phyloP scores from a whole-genome alignment of 2,113 vertebrate genomes.

The Martes martes region DNA sequence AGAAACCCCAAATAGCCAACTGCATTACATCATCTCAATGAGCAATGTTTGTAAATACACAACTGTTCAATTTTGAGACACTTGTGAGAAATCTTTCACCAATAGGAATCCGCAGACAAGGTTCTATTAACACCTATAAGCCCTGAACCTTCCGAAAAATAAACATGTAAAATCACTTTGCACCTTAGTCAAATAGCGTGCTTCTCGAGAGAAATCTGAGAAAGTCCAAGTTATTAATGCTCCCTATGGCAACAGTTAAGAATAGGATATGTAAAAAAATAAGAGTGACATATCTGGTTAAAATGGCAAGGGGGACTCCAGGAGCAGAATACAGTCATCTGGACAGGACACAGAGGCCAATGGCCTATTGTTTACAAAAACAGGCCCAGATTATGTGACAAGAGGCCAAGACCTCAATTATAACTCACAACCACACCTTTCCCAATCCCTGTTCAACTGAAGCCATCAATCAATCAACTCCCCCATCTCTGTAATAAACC shows the following conservation, averaged over 20 bases:
- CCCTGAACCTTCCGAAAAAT: conserved; percentile 45
- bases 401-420: conserved; percentile 68
- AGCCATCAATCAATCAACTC: conserved; percentile 53
- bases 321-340: conserved; percentile 52
- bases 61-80: conserved; percentile 64
- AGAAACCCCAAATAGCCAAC: conserved; percentile 36
- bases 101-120: neutral
- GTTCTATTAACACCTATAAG: conserved; percentile 58
- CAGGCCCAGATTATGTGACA: conserved; percentile 57
- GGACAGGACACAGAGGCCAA: conserved; percentile 52
- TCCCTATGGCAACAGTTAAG: conserved; percentile 47
- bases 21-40: conserved; percentile 55
- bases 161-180: conserved; percentile 59
- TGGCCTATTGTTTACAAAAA: conserved; percentile 73
- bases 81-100: conserved; percentile 54
- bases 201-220: conserved; percentile 49
- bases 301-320: conserved; percentile 53
- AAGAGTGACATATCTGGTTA: conserved; percentile 43
- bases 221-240: conserved; percentile 65
- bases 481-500: conserved; percentile 45
- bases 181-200: conserved; percentile 48
- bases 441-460: conserved; percentile 52
- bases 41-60: conserved; percentile 27
- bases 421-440: conserved; percentile 65
- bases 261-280: neutral